A percentile compares a stretch with the other conserved stretches of the same genome.
Evolutionary conservation across 1,140 invertebrate genomes (phyloP).

Genomic region (Pogonomyrmex californicus): DNA sequence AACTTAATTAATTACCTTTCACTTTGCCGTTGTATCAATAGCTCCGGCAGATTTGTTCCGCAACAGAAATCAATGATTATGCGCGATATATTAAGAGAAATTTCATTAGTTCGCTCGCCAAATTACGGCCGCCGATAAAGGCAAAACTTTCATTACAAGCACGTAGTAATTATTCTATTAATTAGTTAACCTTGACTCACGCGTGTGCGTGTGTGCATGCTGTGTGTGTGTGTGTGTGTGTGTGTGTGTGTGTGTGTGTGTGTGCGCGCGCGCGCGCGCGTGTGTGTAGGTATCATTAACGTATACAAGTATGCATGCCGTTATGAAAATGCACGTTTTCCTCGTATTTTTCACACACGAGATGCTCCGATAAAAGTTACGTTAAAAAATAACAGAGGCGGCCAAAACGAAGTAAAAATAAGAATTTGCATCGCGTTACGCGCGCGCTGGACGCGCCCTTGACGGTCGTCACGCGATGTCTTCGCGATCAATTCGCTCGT

Average conservation of each 20-base stretch:
- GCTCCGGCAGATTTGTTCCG: slow-evolving; percentile 52
- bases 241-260: not conserved
- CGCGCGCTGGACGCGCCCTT: slow-evolving; percentile 5
- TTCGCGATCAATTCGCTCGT: slow-evolving; percentile 11
- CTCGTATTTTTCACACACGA: slow-evolving; percentile 6
- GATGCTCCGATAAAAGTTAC: slow-evolving; percentile 38
- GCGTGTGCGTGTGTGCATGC: not conserved
- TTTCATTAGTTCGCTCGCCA: slow-evolving; percentile 55
- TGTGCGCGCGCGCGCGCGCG: not conserved
- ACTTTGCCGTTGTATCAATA: slow-evolving; percentile 63
- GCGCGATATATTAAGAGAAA: slow-evolving; percentile 63
- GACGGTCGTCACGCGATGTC: slow-evolving; percentile 42
- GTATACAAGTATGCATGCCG: not conserved
- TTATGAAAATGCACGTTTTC: slow-evolving; percentile 22
- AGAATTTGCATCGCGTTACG: slow-evolving; percentile 19
- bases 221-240: not conserved
- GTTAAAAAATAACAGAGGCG: slow-evolving; percentile 10
- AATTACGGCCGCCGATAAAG: slow-evolving; percentile 57
- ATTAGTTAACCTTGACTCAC: slow-evolving; percentile 58
- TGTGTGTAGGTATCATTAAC: slow-evolving; percentile 11
- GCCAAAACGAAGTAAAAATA: slow-evolving; percentile 20
- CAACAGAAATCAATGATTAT: slow-evolving; percentile 63
- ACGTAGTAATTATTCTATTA: slow-evolving; percentile 50
- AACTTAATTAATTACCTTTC: slow-evolving; percentile 65
- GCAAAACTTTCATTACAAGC: slow-evolving; percentile 49